Evolutionary conservation across 2,113 vertebrate species (phyloP).

Genomic region (Eulacestoma nigropectus): DNA sequence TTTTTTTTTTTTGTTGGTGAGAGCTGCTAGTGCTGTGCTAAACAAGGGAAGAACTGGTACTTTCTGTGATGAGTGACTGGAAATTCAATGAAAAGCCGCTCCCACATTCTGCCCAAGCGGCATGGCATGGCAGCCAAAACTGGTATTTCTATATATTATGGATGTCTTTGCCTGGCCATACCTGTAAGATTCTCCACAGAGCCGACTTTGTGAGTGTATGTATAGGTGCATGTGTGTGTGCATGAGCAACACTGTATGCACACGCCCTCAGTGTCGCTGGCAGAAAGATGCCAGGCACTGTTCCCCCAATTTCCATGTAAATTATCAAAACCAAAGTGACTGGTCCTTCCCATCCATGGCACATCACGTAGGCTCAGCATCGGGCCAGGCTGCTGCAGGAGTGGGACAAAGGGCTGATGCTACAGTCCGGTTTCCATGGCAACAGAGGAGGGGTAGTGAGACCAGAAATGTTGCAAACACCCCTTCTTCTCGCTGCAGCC

Average conservation of each 20-base stretch:
- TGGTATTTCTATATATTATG: neutral
- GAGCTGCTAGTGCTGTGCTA: neutral
- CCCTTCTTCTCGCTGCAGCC: slow-evolving; percentile 61
- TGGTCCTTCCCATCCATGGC: neutral
- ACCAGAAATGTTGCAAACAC: slow-evolving; percentile 73
- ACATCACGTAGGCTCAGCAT: slow-evolving; percentile 48
- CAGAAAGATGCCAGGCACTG: neutral
- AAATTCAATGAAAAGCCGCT: neutral
- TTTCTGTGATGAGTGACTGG: neutral
- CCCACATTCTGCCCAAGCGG: neutral
- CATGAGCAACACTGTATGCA: rapidly evolving
- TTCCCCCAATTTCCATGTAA: neutral
- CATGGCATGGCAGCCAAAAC: neutral
- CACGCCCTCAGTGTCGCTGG: rapidly evolving
- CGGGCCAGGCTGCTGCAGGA: slow-evolving; percentile 69
- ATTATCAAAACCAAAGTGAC: neutral
- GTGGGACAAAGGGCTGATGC: slow-evolving; percentile 86
- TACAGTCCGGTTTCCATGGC: slow-evolving; percentile 93
- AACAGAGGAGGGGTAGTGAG: slow-evolving; percentile 83
- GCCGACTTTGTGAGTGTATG: rapidly evolving
- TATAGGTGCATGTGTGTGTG: neutral
- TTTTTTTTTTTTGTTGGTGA: neutral
- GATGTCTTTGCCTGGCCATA: neutral
- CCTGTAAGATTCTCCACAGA: neutral
- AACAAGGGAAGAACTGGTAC: neutral